These are phyloP conservation scores for Neopipo cinnamomea DNA, from an alignment of 2,113 vertebrate genomes.

Conservation along the genomic window DNA sequence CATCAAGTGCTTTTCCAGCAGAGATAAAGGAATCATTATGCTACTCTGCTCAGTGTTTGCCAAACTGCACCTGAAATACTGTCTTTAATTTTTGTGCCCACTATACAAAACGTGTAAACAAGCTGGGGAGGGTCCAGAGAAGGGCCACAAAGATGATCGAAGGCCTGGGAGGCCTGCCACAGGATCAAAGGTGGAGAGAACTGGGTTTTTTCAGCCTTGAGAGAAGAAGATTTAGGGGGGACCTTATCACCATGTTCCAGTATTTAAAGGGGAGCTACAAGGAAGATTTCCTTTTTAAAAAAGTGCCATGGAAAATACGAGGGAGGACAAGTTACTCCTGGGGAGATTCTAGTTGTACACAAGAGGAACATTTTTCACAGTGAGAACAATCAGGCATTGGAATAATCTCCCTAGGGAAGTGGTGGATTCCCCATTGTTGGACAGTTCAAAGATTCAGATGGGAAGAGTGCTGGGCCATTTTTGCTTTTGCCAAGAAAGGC, in stretches of 20 bases:
- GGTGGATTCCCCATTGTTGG: background rate
- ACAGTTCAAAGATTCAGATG: background rate
- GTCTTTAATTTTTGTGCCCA: background rate
- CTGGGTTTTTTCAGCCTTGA: background rate
- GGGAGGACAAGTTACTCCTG: background rate
- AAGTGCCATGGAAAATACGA: background rate
- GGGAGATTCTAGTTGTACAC: background rate
- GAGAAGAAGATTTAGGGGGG: background rate
- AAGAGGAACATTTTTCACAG: background rate
- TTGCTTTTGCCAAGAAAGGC: background rate
- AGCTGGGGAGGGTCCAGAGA: background rate
- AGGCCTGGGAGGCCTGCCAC: background rate
- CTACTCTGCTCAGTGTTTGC: background rate
- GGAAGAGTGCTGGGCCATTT: background rate
- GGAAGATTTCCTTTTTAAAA: background rate
- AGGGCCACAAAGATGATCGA: background rate
- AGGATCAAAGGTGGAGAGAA: background rate
- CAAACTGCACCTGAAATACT: background rate
- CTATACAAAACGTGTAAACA: accelerated
- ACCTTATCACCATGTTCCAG: too few relatives aligned
- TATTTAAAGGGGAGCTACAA: background rate
- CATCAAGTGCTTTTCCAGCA: background rate
- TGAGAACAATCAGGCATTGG: background rate
- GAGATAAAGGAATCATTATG: background rate
- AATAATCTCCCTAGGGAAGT: background rate